These are phyloP conservation scores for Gastracanthus pulcherrimus DNA, from an alignment of 2,888 invertebrate genomes.

Conservation along the genomic window DNA sequence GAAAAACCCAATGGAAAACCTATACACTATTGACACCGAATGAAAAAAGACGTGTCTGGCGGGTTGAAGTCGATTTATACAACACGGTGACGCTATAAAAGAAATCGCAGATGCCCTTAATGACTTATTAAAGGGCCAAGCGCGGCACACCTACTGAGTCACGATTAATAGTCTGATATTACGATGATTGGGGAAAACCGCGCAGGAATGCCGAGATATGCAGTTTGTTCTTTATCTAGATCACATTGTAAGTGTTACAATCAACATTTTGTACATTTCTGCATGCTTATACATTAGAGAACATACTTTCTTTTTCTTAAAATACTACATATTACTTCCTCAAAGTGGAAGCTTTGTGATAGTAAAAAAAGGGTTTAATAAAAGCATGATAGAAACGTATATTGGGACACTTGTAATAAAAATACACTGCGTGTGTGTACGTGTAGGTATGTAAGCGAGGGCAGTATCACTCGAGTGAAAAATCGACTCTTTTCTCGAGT, in stretches of 20 bases:
- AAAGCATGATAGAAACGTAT: too few species aligned
- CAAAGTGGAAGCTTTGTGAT: too few species aligned
- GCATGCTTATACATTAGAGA: neutral
- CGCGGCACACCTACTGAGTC: neutral
- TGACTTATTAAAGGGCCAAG: neutral
- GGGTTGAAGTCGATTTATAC: neutral
- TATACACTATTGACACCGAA: neutral
- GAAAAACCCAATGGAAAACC: neutral
- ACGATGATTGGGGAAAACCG: neutral
- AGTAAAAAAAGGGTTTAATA: too few species aligned
- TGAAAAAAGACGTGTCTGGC: neutral
- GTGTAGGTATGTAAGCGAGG: too few species aligned
- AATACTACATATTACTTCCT: too few species aligned
- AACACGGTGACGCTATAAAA: neutral
- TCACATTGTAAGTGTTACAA: neutral
- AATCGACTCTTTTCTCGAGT: too few species aligned
- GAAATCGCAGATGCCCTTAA: constrained; percentile 1
- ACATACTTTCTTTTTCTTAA: too few species aligned
- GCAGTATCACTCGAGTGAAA: too few species aligned
- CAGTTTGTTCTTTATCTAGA: neutral
- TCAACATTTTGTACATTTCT: neutral
- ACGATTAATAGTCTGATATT: neutral
- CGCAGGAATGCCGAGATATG: neutral
- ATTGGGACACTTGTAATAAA: too few species aligned
- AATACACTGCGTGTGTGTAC: too few species aligned